Conservation (phyloP, 2,113 vertebrate genomes). For the Candoia aspera region DNA sequence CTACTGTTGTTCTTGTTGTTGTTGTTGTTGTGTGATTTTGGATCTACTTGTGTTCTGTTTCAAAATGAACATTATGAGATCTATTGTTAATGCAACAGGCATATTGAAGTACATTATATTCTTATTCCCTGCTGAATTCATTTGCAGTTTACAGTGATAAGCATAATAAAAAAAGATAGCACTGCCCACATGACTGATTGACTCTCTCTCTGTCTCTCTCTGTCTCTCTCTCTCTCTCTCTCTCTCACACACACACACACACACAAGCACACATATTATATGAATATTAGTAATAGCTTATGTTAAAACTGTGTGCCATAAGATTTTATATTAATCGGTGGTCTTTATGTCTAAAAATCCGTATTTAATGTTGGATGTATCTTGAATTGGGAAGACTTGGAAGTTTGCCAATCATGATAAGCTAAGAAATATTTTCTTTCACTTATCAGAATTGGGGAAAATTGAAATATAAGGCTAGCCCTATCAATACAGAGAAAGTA, state of each 20-base stretch:
- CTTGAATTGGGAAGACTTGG: background rate
- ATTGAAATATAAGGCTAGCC: background rate
- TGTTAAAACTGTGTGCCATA: background rate
- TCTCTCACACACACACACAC: no score
- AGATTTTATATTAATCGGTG: background rate
- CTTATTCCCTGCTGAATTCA: background rate
- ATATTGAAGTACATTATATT: background rate
- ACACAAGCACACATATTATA: background rate
- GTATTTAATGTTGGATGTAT: background rate
- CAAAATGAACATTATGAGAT: background rate
- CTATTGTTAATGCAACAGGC: background rate
- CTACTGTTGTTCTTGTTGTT: background rate
- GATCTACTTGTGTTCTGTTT: background rate
- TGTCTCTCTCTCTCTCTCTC: background rate
- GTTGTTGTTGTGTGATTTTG: background rate
- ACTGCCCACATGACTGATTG: background rate
- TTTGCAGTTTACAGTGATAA: background rate
- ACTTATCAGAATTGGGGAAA: background rate
- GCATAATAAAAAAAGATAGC: background rate
- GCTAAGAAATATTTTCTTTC: background rate
- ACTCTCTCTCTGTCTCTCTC: background rate
- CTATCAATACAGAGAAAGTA: background rate
- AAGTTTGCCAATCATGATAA: background rate
- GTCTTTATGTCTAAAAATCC: background rate
- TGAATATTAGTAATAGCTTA: background rate